Conservation (phyloP, 2,113 vertebrate species). For the Procavia capensis region DNA sequence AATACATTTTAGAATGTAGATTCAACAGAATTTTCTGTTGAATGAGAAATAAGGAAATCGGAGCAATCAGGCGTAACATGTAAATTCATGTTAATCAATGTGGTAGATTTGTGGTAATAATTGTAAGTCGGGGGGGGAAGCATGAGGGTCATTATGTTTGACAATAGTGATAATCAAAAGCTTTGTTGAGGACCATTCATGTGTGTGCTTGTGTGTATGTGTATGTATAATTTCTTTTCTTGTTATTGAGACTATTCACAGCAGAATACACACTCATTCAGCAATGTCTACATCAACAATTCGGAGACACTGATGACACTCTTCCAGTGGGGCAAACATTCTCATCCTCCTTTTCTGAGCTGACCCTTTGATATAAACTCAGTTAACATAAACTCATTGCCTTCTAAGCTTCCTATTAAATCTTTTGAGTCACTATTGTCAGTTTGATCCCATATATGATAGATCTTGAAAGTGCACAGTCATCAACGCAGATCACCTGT, state of each 20-base stretch:
- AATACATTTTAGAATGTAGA: background rate
- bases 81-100: background rate
- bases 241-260: too few species aligned
- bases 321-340: too few species aligned
- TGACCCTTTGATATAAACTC: too few species aligned
- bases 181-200: background rate
- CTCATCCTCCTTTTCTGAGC: too few species aligned
- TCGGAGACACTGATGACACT: too few species aligned
- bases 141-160: background rate
- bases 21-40: background rate
- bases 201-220: too few species aligned
- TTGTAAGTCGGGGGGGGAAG: background rate
- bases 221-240: too few species aligned
- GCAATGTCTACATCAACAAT: too few species aligned
- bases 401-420: too few species aligned
- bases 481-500: background rate
- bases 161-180: background rate
- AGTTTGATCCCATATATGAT: background rate
- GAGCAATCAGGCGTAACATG: background rate
- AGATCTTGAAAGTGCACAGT: background rate
- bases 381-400: too few species aligned
- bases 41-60: background rate
- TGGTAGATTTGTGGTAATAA: background rate
- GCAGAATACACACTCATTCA: too few species aligned
- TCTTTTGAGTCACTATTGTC: background rate